These are phyloP conservation scores for Perca flavescens DNA, from an alignment of 2,113 vertebrate species.

Conservation along the genomic window DNA sequence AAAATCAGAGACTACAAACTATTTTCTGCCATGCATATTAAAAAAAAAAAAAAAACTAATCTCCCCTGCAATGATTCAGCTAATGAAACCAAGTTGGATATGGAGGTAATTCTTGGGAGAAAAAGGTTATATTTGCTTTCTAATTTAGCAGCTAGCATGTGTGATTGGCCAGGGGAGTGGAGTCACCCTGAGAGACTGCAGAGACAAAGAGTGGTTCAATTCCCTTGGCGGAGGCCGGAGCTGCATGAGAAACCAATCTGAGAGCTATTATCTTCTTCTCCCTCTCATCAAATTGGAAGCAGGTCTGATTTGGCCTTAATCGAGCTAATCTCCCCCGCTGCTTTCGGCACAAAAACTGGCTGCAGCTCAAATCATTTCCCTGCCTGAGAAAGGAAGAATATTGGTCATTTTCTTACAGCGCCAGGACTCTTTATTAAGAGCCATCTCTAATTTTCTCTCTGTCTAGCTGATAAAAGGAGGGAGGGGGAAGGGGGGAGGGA, in stretches of 20 bases:
- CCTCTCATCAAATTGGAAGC: slow-evolving; percentile 73
- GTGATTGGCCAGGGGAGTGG: slow-evolving; percentile 45
- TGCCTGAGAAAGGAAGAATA: slow-evolving; percentile 61
- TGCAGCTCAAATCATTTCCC: slow-evolving; percentile 70
- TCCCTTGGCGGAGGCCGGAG: slow-evolving; percentile 56
- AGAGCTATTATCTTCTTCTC: slow-evolving; percentile 68
- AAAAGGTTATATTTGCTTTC: slow-evolving; percentile 60
- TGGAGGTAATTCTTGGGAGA: slow-evolving; percentile 41
- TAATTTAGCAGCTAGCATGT: slow-evolving; percentile 36
- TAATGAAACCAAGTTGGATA: slow-evolving; percentile 50
- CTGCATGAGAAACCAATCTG: slow-evolving; percentile 64
- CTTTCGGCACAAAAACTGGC: slow-evolving; percentile 61
- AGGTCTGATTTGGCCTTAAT: slow-evolving; percentile 79
- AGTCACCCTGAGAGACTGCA: slow-evolving; percentile 49
- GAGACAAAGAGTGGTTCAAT: slow-evolving; percentile 75
- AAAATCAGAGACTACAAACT: too few relatives aligned
- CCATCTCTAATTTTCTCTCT: slow-evolving; percentile 72
- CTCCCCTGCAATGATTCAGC: background rate
- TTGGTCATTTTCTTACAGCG: slow-evolving; percentile 76
- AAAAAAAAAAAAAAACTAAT: slow-evolving; percentile 9
- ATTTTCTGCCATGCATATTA: background rate
- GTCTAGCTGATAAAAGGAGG: slow-evolving; percentile 56
- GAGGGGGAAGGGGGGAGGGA: slow-evolving; percentile 15
- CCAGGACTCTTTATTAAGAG: slow-evolving; percentile 73
- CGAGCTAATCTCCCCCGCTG: slow-evolving; percentile 77